Evolutionary conservation across 37 sponge, comb jelly and placozoan genomes (phyloP).

Genomic region (Ephydatia muelleri): DNA sequence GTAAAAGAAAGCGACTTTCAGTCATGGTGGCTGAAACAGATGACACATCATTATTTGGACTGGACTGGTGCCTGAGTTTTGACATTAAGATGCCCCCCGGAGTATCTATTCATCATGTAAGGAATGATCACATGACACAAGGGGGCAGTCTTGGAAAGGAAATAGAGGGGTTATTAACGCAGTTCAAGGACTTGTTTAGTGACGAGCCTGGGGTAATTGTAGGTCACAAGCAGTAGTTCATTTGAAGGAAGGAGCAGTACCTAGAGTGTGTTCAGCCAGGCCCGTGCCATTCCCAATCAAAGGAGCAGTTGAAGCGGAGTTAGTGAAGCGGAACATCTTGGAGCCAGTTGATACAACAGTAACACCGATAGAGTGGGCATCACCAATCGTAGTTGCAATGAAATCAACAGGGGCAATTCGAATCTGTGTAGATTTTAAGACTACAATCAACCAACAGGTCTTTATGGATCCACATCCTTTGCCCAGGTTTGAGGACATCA

Average conservation of each 20-base stretch:
- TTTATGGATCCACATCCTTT: neutral
- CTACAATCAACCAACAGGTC: neutral
- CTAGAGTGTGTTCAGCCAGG: conserved; percentile 1
- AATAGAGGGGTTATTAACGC: neutral
- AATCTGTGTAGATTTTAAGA: neutral
- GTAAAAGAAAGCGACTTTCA: neutral
- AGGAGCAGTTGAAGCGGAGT: neutral
- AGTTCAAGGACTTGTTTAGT: conserved; percentile 1
- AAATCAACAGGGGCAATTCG: neutral
- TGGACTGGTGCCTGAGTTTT: conserved; percentile 1
- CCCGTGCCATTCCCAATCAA: neutral
- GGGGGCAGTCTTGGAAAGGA: neutral
- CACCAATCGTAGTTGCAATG: neutral
- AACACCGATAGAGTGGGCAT: neutral
- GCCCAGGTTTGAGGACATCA: neutral
- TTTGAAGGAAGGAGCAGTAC: neutral
- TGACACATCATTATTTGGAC: neutral
- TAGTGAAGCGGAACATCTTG: neutral
- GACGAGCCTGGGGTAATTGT: neutral
- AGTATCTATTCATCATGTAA: conserved; percentile 1
- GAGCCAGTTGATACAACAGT: neutral
- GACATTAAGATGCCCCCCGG: neutral
- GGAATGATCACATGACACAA: neutral
- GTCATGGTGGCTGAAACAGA: neutral
- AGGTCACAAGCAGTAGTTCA: neutral